These are phyloP conservation scores for Pipistrellus pygmaeus DNA, from an alignment of 2,797 vertebrate genomes.

Conservation along the genomic window DNA sequence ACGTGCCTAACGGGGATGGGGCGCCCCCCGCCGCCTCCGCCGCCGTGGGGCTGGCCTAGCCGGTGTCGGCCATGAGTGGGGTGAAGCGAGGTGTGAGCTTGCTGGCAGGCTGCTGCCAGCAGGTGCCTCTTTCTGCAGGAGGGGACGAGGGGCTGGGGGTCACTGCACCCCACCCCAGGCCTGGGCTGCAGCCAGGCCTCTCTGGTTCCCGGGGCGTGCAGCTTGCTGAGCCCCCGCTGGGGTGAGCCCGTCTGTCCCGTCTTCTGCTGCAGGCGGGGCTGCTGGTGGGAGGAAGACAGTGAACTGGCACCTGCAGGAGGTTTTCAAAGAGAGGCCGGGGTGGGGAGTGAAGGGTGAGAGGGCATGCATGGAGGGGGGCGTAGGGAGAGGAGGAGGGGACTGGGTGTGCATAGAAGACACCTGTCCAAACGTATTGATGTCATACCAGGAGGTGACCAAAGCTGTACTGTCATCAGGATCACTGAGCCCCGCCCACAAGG, in stretches of 20 bases:
- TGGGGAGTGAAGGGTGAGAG: no score
- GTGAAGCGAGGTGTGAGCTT: not conserved
- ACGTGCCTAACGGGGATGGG: not conserved
- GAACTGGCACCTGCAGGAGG: not conserved
- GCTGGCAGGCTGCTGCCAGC: accelerated
- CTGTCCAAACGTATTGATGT: not conserved
- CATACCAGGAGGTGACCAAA: not conserved
- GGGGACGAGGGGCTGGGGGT: not conserved
- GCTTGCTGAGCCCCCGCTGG: not conserved
- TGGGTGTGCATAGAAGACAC: not conserved
- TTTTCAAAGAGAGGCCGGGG: not conserved
- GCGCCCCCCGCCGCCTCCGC: not conserved
- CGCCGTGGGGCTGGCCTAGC: constrained; percentile 31
- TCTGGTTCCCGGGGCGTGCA: not conserved
- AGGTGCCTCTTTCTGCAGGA: not conserved
- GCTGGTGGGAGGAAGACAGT: not conserved
- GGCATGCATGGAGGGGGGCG: no score
- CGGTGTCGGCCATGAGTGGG: accelerated
- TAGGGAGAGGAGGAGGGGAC: not conserved
- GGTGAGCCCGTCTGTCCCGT: not conserved
- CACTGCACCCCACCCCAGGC: accelerated
- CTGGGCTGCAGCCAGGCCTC: not conserved
- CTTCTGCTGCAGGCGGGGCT: not conserved
- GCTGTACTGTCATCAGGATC: not conserved
- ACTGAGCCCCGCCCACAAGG: accelerated